Percentiles rank a stretch among this genome's conserved stretches.
These are phyloP conservation scores for Tridacna crocea DNA, from an alignment of 2,888 invertebrate species.

Conservation along the genomic window DNA sequence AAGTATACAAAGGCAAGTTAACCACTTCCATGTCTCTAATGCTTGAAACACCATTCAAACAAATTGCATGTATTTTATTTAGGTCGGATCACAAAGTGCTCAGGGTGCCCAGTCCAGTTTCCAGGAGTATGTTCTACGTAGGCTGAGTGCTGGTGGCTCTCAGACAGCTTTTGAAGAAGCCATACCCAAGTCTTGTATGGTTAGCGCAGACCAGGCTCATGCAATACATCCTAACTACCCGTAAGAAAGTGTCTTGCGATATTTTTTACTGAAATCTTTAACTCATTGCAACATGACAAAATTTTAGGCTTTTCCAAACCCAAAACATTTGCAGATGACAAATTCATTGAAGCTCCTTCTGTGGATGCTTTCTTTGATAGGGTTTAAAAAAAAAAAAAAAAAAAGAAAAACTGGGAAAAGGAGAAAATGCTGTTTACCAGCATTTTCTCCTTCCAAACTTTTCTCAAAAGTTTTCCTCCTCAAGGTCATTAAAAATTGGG, in stretches of 20 bases:
- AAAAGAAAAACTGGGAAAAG: not conserved
- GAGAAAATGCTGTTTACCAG: not conserved
- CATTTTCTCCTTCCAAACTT: not conserved
- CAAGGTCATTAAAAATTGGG: too few species aligned
- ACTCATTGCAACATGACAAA: too few species aligned
- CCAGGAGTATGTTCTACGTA: slow-evolving; percentile 84
- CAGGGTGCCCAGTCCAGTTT: slow-evolving; percentile 85
- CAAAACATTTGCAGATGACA: too few species aligned
- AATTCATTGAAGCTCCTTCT: too few species aligned
- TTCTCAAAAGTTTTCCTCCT: too few species aligned
- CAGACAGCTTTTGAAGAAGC: slow-evolving; percentile 83
- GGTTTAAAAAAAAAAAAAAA: too few species aligned
- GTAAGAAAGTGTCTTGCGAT: slow-evolving; percentile 60
- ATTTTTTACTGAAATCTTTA: too few species aligned
- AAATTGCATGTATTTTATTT: not conserved
- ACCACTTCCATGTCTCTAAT: too few species aligned
- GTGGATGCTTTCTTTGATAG: too few species aligned
- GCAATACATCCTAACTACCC: slow-evolving; percentile 85
- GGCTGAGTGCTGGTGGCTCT: slow-evolving; percentile 76
- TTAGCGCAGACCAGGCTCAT: slow-evolving; percentile 85
- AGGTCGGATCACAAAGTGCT: slow-evolving; percentile 85
- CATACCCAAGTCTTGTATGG: slow-evolving; percentile 84
- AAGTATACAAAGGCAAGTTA: too few species aligned
- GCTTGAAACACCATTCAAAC: too few species aligned
- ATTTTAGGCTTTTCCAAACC: too few species aligned